Evolutionary conservation across 2,888 invertebrate species (phyloP).

Genomic region (Drosophila anomelani): DNA sequence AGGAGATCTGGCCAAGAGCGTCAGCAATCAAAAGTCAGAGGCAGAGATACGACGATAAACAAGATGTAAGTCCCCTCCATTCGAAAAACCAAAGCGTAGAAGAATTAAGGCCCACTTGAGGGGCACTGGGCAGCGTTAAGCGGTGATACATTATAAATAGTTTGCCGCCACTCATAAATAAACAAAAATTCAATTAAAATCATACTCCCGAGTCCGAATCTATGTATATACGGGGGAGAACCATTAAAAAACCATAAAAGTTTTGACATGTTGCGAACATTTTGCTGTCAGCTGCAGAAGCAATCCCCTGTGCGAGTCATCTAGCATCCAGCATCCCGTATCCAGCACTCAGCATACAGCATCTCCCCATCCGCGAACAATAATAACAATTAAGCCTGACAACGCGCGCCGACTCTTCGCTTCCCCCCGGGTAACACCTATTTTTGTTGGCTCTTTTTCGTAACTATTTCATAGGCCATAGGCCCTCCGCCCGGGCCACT

Average conservation of each 20-base stretch:
- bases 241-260: conserved; percentile 66
- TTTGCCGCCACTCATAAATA: conserved; percentile 38
- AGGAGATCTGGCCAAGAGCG: conserved; percentile 39
- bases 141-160: conserved; percentile 38
- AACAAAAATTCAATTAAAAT: conserved; percentile 59
- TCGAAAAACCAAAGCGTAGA: not conserved
- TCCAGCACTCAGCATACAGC: conserved; percentile 4
- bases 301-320: conserved; percentile 35
- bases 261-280: conserved; percentile 73
- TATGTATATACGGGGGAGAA: conserved; percentile 36
- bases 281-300: conserved; percentile 64
- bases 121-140: not conserved
- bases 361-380: conserved; percentile 53
- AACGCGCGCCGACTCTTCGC: conserved; percentile 37
- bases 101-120: conserved; percentile 1
- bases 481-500: conserved; percentile 55
- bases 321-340: conserved; percentile 3
- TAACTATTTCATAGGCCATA: conserved; percentile 62
- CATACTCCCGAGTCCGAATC: conserved; percentile 27
- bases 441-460: conserved; percentile 51
- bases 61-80: conserved; percentile 30
- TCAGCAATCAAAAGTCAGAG: conserved; percentile 35
- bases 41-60: conserved; percentile 12
- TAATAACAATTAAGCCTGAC: conserved; percentile 71
- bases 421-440: conserved; percentile 58